These are phyloP conservation scores for Polymixis lichenea DNA, from an alignment of 2,888 invertebrate genomes.

Conservation along the genomic window DNA sequence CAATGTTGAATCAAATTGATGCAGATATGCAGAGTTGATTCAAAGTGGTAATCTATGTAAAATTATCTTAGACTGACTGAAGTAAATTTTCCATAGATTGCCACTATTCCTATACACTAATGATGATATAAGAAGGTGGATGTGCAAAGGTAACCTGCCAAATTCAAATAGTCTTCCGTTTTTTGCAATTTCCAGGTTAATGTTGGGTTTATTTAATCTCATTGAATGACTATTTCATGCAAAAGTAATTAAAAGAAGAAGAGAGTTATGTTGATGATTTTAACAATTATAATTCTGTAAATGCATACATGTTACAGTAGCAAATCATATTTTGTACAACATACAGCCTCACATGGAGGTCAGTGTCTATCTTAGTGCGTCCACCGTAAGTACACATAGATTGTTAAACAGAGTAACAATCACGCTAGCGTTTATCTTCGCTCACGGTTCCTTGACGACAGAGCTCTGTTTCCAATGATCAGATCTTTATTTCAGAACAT, in stretches of 20 bases:
- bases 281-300: too few species aligned
- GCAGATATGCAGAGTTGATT: constrained; percentile 10
- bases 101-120: background rate
- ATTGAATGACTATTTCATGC: too few species aligned
- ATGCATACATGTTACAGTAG: too few species aligned
- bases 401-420: background rate
- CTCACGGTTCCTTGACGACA: background rate
- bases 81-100: background rate
- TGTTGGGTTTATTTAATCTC: too few species aligned
- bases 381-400: background rate
- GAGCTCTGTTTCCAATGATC: constrained; percentile 5
- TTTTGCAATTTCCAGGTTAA: too few species aligned
- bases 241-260: too few species aligned
- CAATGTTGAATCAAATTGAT: background rate
- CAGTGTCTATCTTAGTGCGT: too few species aligned
- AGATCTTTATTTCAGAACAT: constrained; percentile 9
- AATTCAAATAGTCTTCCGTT: too few species aligned
- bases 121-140: background rate
- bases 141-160: too few species aligned
- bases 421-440: background rate
- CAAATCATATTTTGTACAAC: too few species aligned
- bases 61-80: background rate
- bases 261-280: too few species aligned
- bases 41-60: constrained; percentile 8
- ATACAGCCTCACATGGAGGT: too few species aligned